phyloP scores from a whole-genome alignment of 2,888 invertebrate species.

The Apamea monoglypha region DNA sequence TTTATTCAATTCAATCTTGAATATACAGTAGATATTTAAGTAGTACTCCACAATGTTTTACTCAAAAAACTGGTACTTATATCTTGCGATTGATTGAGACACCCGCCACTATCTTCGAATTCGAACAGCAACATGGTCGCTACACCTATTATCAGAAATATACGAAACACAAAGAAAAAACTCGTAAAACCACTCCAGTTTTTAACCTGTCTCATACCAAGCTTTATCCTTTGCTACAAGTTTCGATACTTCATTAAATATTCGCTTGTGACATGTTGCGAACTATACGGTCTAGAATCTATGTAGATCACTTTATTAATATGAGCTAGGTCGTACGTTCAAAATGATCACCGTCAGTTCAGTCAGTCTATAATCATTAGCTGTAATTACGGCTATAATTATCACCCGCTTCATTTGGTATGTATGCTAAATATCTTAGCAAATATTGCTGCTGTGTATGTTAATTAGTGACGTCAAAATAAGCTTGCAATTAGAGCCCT shows the following conservation, averaged over 20 bases:
- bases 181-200: conserved; percentile 63
- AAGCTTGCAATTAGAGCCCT: conserved; percentile 47
- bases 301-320: conserved; percentile 36
- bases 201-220: conserved; percentile 51
- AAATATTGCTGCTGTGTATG: conserved; percentile 47
- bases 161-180: conserved; percentile 44
- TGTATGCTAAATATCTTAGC: conserved; percentile 65
- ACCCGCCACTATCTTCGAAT: conserved; percentile 2
- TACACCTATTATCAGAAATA: conserved; percentile 47
- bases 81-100: not conserved
- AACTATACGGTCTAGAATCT: conserved; percentile 25
- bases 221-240: conserved; percentile 42
- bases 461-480: conserved; percentile 62
- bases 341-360: conserved; percentile 31
- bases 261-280: conserved; percentile 38
- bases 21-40: not conserved
- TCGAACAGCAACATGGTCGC: conserved; percentile 23
- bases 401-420: conserved; percentile 69
- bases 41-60: not conserved
- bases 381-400: conserved; percentile 67
- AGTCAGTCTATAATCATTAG: conserved; percentile 58
- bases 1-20: conserved; percentile 5
- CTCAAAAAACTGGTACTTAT: not conserved
- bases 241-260: conserved; percentile 47
- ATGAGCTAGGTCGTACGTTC: conserved; percentile 29